phyloP scores from a whole-genome alignment of 1,140 invertebrate genomes.

The Drosophila lacertosa region DNA sequence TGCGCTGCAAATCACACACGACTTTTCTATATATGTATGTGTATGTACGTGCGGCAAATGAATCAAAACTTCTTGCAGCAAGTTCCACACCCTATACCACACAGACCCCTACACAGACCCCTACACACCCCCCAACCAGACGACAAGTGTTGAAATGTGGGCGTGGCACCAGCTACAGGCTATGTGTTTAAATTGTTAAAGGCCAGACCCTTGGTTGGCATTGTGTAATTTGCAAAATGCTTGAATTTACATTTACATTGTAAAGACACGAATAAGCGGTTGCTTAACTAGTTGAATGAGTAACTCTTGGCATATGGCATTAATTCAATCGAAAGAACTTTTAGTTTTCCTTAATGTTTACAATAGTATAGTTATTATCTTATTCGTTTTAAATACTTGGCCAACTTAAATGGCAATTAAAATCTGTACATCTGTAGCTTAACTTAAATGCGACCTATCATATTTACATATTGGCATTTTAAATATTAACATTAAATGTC shows the following conservation, averaged over 20 bases:
- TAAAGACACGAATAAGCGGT: neutral
- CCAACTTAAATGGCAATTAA: neutral
- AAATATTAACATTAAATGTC: constrained; percentile 37
- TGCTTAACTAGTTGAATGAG: neutral
- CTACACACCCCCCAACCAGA: neutral
- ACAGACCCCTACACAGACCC: neutral
- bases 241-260: constrained; percentile 1
- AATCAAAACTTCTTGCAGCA: constrained; percentile 46
- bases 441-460: constrained; percentile 14
- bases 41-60: constrained; percentile 49
- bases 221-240: constrained; percentile 1
- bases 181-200: constrained; percentile 7
- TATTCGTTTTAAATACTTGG: too few relatives aligned
- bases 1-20: constrained; percentile 53
- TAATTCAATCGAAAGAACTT: too few relatives aligned
- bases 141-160: constrained; percentile 49
- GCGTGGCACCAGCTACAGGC: constrained; percentile 2
- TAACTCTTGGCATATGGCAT: too few relatives aligned
- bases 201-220: neutral
- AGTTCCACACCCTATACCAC: neutral
- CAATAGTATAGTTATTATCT: too few relatives aligned
- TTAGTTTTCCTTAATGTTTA: too few relatives aligned
- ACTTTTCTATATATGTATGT: constrained; percentile 27
- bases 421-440: constrained; percentile 4
- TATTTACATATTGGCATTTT: constrained; percentile 30